Evolutionary conservation across 2,113 vertebrate genomes (phyloP).

Genomic region (Mormoops blainvillei): DNA sequence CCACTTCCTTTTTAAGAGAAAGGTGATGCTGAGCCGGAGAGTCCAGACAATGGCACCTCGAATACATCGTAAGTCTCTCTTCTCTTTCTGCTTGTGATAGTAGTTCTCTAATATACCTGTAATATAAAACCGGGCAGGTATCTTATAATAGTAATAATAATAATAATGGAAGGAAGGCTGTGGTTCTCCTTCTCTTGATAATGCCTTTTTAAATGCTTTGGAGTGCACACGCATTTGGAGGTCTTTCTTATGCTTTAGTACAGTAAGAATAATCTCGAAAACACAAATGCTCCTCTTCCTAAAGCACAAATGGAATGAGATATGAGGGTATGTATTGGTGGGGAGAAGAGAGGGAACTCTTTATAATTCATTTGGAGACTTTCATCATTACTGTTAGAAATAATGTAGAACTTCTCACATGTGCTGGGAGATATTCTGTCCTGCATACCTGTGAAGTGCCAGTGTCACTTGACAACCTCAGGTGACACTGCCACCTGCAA

Average conservation of each 20-base stretch:
- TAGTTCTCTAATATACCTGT: slow-evolving; percentile 60
- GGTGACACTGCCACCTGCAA: slow-evolving; percentile 65
- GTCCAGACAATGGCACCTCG: slow-evolving; percentile 86
- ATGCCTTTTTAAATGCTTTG: slow-evolving; percentile 66
- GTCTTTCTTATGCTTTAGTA: slow-evolving; percentile 59
- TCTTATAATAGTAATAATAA: neutral
- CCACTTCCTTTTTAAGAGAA: slow-evolving; percentile 85
- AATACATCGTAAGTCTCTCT: slow-evolving; percentile 95
- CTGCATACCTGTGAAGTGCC: slow-evolving; percentile 63
- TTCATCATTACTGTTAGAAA: slow-evolving; percentile 55
- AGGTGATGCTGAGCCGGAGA: slow-evolving; percentile 86
- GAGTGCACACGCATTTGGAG: slow-evolving; percentile 62
- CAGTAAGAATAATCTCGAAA: slow-evolving; percentile 56
- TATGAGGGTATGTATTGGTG: neutral
- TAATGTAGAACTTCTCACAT: slow-evolving; percentile 48
- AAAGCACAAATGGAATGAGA: slow-evolving; percentile 37
- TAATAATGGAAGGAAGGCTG: slow-evolving; percentile 51
- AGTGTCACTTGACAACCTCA: slow-evolving; percentile 74
- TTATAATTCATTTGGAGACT: neutral
- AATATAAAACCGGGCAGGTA: slow-evolving; percentile 48
- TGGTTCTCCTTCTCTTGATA: slow-evolving; percentile 49
- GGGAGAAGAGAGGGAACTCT: neutral
- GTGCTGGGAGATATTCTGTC: slow-evolving; percentile 60
- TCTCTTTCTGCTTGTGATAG: slow-evolving; percentile 54
- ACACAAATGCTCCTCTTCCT: slow-evolving; percentile 35